Base-by-base conservation (phyloP, 2,113 vertebrate genomes). In the Syrmaticus mikado region DNA sequence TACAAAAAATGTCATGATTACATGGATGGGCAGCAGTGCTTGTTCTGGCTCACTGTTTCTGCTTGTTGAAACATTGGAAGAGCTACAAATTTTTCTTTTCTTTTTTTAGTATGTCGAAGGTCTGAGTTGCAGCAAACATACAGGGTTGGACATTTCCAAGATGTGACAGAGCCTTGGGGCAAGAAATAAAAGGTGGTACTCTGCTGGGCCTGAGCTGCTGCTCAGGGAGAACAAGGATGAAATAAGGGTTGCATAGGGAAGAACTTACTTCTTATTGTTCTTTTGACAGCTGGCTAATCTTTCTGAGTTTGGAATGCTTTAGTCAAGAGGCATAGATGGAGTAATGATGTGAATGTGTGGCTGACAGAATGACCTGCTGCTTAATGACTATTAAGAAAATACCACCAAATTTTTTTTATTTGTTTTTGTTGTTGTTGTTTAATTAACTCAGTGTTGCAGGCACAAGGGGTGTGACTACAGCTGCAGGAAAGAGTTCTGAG, bases 231-330 rank as follows among this genome's bases (percentile, higher is more conserved):
- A 62, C 19, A 90, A 92, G 50, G 10, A 50, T 40, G 81, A 76
- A 87, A 46, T 6, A 74, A 93, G 90, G 46, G 74, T 32, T 45
- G 64, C 46, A 90, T 70, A 85, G 73, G 93, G 17, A 84, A 34
- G 41, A 48, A 13, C 75, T 82, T 20, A 13, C 75, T 82, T 20
- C 75, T 82, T 20, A 34, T 25, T 32, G 32, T 87, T 60, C 60
- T 90, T 79, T 90, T 70, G 89, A 95, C 94, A 97, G 81, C 75
- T 97, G 96, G 85, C 89, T 97, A 95, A 96, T 97, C 94, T 95
- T 45, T 92, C 89, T 92, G 93, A 87, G 85, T 96, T 76, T 95
- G 77, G 74, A 95, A 91, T 88, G 80, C 61, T 82, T 74, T 20
- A 78, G 65, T 87, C 75, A 95, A 18, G 30, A 91, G 93, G 90